Evolutionary conservation across 2,113 vertebrate genomes (phyloP).

Genomic region (Atractosteus spatula): DNA sequence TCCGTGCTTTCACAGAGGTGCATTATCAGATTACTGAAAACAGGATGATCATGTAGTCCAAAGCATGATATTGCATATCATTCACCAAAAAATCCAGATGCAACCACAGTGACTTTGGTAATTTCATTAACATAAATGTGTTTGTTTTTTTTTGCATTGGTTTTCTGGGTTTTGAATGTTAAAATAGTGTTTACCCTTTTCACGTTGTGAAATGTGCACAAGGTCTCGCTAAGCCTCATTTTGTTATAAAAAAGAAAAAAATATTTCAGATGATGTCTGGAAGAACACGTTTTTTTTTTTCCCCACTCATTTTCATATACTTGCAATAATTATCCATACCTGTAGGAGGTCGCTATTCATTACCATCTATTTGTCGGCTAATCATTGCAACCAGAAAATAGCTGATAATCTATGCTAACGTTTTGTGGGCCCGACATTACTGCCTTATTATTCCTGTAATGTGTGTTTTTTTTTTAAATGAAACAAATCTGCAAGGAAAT

Average conservation of each 20-base stretch:
- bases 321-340: too few species aligned
- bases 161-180: too few species aligned
- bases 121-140: background rate
- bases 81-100: background rate
- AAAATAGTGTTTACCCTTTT: too few species aligned
- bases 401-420: slow-evolving; percentile 1
- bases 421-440: too few species aligned
- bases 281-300: background rate
- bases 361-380: slow-evolving; percentile 12
- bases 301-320: too few species aligned
- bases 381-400: slow-evolving; percentile 7
- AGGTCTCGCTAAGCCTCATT: too few species aligned
- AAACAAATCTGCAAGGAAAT: too few species aligned
- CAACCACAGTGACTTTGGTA: background rate
- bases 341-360: background rate
- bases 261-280: background rate
- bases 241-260: too few species aligned
- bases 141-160: too few species aligned
- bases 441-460: background rate
- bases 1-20: background rate
- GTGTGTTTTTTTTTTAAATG: too few species aligned
- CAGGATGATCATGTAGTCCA: background rate
- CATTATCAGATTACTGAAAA: background rate
- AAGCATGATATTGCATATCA: slow-evolving; percentile 2
- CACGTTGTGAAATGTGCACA: too few species aligned